Conservation (phyloP, 2,888 invertebrate genomes). For the Crematogaster levior region DNA sequence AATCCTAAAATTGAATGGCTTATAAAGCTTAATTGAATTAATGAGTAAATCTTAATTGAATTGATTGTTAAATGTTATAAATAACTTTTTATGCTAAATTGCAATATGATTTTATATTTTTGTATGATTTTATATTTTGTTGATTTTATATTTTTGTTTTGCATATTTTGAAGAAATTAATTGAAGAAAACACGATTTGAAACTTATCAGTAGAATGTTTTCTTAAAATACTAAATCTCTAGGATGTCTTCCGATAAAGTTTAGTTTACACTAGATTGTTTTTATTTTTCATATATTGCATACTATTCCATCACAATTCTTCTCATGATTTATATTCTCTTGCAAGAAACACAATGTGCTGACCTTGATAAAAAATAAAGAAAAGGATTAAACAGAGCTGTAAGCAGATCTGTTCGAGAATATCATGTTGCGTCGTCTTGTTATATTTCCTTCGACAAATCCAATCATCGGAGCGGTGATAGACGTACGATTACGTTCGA, state of each 20-base stretch:
- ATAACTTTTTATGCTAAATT: too few species aligned
- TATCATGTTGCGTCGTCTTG: not conserved
- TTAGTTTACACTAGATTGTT: not conserved
- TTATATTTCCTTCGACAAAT: conserved; percentile 25
- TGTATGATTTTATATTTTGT: too few species aligned
- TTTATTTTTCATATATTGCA: not conserved
- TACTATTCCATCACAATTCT: not conserved
- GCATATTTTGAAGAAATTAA: too few species aligned
- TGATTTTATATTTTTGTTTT: too few species aligned
- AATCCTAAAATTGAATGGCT: too few species aligned
- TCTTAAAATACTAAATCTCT: not conserved
- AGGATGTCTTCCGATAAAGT: not conserved
- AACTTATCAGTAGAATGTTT: not conserved
- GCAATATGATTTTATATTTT: too few species aligned
- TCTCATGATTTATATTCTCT: not conserved
- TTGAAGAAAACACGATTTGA: too few species aligned
- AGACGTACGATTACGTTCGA: not conserved
- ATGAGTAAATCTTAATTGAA: too few species aligned
- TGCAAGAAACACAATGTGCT: not conserved
- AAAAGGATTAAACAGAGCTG: not conserved
- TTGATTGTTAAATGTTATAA: too few species aligned
- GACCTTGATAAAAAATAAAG: conserved; percentile 3
- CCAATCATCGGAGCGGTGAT: conserved; percentile 16
- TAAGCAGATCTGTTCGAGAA: not conserved
- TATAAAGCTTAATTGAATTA: too few species aligned